Evolutionary conservation across 2,888 invertebrate genomes (phyloP).

Genomic region (Meghimatium bilineatum): DNA sequence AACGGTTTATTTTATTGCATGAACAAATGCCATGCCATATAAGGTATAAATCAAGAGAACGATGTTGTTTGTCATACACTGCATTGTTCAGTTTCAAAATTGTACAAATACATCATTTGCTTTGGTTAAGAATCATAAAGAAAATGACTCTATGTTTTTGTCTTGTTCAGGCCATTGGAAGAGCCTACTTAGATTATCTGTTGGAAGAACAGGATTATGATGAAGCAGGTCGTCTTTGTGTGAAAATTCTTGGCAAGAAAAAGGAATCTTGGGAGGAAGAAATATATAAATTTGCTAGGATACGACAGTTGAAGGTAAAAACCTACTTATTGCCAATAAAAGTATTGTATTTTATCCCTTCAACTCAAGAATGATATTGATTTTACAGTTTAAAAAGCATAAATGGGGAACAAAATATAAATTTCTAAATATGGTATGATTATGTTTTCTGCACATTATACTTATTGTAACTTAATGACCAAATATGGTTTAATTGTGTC

Average conservation of each 20-base stretch:
- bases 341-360: not conserved
- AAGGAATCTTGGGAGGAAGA: conserved; percentile 93
- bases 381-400: too few relatives aligned
- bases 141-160: not conserved
- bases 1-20: too few relatives aligned
- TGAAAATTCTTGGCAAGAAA: conserved; percentile 84
- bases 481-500: too few relatives aligned
- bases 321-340: not conserved
- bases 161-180: conserved; percentile 81
- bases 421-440: too few relatives aligned
- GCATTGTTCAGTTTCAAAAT: too few relatives aligned
- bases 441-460: too few relatives aligned
- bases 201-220: conserved; percentile 83
- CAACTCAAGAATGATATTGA: not conserved
- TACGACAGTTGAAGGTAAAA: conserved; percentile 85
- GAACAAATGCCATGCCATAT: too few relatives aligned
- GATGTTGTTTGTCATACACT: too few relatives aligned
- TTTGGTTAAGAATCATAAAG: not conserved
- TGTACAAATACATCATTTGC: too few relatives aligned
- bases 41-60: too few relatives aligned
- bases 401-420: too few relatives aligned
- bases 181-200: conserved; percentile 89
- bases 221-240: conserved; percentile 90
- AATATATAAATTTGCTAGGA: conserved; percentile 90
- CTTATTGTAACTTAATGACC: too few relatives aligned